Evolutionary conservation across 2,888 invertebrate species (phyloP), one percentile per base, ranked within the genome.

Genomic region (Incurvaria masculella): DNA sequence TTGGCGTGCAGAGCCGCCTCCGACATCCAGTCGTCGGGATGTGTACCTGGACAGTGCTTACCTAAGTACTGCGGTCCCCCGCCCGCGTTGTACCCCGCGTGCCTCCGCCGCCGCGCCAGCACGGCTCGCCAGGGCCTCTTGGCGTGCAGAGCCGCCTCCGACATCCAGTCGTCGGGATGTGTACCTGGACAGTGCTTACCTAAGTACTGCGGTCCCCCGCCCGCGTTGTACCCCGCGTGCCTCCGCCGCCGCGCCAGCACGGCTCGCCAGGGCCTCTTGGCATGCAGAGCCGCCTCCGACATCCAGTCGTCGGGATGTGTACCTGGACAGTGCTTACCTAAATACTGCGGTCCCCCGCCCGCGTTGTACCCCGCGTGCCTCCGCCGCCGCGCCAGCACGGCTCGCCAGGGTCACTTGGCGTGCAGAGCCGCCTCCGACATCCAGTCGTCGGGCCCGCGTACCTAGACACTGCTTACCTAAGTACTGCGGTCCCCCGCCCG

Each of bases 231-330:
- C 17, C 87, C 84, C 53, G 76, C 67, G 53, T 85, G 69, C 88
- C 89, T 84, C 60, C 85, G 69, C 55, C 86, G 66, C 56, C 88
- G 71, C 49, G 88, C 85, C 58, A 85, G 68, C 60, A 88, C 86
- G 46, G 87, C 87, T 53, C 86, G 73, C 87, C 86, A 87, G 19
- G 86, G 87, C 61, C 84, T 83, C 60, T 82, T 82, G 55, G 43
- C 81, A 62, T 84, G 86, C 55, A 87, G 73, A 27, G 85, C 83
- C 18, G 83, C 79, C 65, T 87, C 87, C 56, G 76, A 66, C 81
- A 85, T 80, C 87, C 87, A 87, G 65, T 87, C 87, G 63, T 89
- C 89, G 14, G 89, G 89, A n/a, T n/a, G n/a, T n/a, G n/a, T n/a
- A n/a, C n/a, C 4, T 6, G 6, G n/a, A 6, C 38, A 16, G 17